Evolutionary conservation across 2,113 vertebrate genomes (phyloP).

Genomic region (Lampris incognitus): DNA sequence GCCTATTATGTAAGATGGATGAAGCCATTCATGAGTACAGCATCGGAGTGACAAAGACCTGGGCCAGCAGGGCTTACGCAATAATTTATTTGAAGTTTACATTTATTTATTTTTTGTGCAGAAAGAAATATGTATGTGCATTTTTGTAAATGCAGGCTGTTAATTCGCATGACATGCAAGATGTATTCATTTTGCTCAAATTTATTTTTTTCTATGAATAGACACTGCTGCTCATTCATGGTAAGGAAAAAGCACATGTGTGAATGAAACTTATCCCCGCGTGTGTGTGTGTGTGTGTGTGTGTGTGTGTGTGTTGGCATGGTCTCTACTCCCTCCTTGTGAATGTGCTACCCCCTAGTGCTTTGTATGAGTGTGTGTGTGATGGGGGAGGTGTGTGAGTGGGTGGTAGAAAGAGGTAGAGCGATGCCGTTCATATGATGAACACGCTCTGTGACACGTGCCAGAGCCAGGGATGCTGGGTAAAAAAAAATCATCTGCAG

Average conservation of each 20-base stretch:
- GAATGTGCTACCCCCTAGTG: slow-evolving; percentile 67
- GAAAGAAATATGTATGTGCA: slow-evolving; percentile 9
- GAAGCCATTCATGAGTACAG: slow-evolving; percentile 53
- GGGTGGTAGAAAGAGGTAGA: slow-evolving; percentile 22
- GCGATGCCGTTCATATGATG: slow-evolving; percentile 69
- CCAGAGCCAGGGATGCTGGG: slow-evolving; percentile 69
- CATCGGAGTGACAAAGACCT: slow-evolving; percentile 34
- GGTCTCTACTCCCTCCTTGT: slow-evolving; percentile 55
- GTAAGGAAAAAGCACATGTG: slow-evolving; percentile 37
- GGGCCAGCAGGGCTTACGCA: slow-evolving; percentile 38
- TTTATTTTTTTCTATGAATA: slow-evolving; percentile 62
- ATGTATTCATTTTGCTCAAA: neutral
- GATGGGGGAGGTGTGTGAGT: slow-evolving; percentile 33
- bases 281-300: slow-evolving; percentile 16
- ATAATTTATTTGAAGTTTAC: slow-evolving; percentile 5
- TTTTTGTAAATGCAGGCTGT: neutral
- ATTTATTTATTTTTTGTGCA: neutral
- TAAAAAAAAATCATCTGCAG: slow-evolving; percentile 46
- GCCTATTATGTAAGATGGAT: slow-evolving; percentile 62
- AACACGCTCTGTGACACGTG: slow-evolving; percentile 78
- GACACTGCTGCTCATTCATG: slow-evolving; percentile 57
- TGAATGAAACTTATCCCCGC: slow-evolving; percentile 59
- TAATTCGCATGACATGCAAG: slow-evolving; percentile 2
- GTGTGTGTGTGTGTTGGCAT: slow-evolving; percentile 41
- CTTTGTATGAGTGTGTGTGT: slow-evolving; percentile 44